Base-by-base conservation (phyloP, 30 jellyfish, hydroid and myxozoan species). In the Rhopilema esculentum region DNA sequence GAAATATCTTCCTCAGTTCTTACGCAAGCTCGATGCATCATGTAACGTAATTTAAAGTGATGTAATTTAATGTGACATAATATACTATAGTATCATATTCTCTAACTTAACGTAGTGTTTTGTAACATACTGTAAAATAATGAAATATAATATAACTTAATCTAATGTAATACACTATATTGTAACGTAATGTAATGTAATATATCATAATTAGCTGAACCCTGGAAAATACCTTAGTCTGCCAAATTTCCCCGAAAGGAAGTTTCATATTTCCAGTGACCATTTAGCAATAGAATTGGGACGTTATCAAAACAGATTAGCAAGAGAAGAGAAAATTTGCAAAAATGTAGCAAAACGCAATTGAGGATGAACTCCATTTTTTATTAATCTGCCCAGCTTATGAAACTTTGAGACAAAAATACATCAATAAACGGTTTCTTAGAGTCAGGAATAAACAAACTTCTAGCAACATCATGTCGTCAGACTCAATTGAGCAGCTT, bases 261-360 rank as follows among this genome's bases (percentile, higher is more conserved):
- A 26, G 16, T 2, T 64, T 16, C 32, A 26, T 64, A 64, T 26
- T 64, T 64, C 75, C 75, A 64, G 16, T 64, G 15, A 64, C 4
- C 75, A 64, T 64, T 64, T 64, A 64, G 75, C 32, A 64, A 64
- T 64, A 64, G 75, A 64, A 64, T 64, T 64, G 75, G 32, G 16
- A 64, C 75, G 75, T 64, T 64, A 2, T 64, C 16, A 64, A 64
- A 64, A 64, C 75, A 64, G 75, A 64, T 64, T 2, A 64, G 75
- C 75, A 64, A 64, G 75, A n/a, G n/a, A n/a, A n/a, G n/a, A 26
- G 32, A 23, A 16, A 64, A 2, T 64, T 64, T 6, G 31, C 4
- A 64, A 64, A 64, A 64, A 64, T 64, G 75, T 21, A 64, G 16
- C 75, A 64, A 64, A 64, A 64, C 75, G 75, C 75, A 64, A 26